Conservation (phyloP, 2,888 invertebrate genomes). For the Tinea semifulvella region DNA sequence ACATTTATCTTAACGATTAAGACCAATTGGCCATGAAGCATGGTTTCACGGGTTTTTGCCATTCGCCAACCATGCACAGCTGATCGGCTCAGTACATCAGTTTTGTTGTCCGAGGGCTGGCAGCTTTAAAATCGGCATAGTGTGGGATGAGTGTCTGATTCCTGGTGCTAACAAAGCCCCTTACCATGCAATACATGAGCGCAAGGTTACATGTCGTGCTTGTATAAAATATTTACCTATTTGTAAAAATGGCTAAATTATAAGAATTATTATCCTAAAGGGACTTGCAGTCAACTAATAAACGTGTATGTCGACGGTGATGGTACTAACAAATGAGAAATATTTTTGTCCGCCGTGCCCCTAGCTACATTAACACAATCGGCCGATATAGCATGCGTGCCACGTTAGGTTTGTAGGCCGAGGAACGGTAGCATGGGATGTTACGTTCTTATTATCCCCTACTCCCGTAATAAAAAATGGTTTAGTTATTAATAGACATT, state of each 20-base stretch:
- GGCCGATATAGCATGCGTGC: conserved; percentile 24
- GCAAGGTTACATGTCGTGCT: too few relatives aligned
- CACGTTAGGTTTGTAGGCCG: conserved; percentile 47
- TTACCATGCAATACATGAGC: too few relatives aligned
- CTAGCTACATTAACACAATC: neutral
- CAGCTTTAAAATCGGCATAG: neutral
- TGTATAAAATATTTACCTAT: too few relatives aligned
- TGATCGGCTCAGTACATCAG: neutral
- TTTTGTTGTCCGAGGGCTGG: neutral
- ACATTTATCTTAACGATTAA: neutral
- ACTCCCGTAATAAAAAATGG: too few relatives aligned
- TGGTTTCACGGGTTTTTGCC: conserved; percentile 6
- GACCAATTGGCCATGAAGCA: conserved; percentile 2
- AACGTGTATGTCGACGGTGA: too few relatives aligned
- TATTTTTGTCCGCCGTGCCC: neutral
- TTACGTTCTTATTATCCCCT: conserved; percentile 6
- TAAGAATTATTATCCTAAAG: too few relatives aligned
- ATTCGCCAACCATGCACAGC: conserved; percentile 6
- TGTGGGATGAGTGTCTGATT: neutral
- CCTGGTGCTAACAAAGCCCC: too few relatives aligned
- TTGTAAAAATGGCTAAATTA: too few relatives aligned
- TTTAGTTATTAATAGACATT: too few relatives aligned
- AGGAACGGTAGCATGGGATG: conserved; percentile 35
- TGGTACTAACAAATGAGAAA: too few relatives aligned
- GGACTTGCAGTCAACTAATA: too few relatives aligned